These are phyloP conservation scores for Acanthurus leucopareius DNA, from an alignment of 2,797 vertebrate genomes.

Conservation along the genomic window DNA sequence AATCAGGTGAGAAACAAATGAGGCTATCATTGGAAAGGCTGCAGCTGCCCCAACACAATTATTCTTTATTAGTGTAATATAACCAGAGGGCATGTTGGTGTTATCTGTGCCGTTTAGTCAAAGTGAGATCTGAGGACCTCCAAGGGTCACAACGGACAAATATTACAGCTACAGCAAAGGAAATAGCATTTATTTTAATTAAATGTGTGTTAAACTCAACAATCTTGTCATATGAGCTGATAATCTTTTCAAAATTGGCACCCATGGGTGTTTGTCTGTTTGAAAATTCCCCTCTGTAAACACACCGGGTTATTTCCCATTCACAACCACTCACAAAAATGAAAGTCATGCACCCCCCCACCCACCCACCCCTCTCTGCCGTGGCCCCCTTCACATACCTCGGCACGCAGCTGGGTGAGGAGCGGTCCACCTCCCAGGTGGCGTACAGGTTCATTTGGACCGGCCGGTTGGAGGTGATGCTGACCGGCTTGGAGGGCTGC, in stretches of 20 bases:
- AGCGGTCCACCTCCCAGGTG: constrained; percentile 95
- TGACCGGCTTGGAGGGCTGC: constrained; percentile 88
- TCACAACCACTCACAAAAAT: constrained; percentile 14
- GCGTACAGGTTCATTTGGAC: constrained; percentile 97
- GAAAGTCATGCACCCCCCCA: constrained; percentile 28
- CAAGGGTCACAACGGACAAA: not conserved
- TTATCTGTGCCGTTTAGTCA: not conserved
- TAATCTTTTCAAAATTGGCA: not conserved
- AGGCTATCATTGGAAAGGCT: constrained; percentile 8
- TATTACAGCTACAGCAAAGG: not conserved
- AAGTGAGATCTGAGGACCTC: not conserved
- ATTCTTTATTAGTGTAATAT: not conserved
- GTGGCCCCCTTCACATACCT: constrained; percentile 83
- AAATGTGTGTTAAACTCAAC: not conserved
- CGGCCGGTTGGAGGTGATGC: constrained; percentile 88
- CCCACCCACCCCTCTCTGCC: not conserved
- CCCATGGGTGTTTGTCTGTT: constrained; percentile 2
- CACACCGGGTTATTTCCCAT: constrained; percentile 37
- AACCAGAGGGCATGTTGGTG: not conserved
- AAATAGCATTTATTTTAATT: not conserved
- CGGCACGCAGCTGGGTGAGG: constrained; percentile 94
- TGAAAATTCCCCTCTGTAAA: constrained; percentile 17
- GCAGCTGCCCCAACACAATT: constrained; percentile 37
- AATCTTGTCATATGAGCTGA: not conserved
- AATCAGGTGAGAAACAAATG: constrained; percentile 28